Percentiles rank a stretch among this genome's conserved stretches.
Evolutionary conservation across 2,797 vertebrate genomes (phyloP).

Genomic region (Peromyscus attwateri): DNA sequence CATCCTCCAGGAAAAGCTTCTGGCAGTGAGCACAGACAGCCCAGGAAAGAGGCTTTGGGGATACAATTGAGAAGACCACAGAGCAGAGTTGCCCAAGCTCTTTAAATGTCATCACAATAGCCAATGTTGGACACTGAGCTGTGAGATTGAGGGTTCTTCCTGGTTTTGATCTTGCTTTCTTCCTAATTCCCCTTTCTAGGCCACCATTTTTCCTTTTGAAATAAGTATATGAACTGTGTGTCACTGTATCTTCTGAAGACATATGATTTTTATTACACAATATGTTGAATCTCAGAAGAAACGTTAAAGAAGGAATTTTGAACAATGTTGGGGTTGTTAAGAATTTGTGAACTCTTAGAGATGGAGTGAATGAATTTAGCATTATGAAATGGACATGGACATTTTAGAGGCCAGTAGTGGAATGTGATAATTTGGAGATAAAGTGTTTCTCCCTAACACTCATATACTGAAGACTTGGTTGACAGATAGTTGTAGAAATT

Average conservation of each 20-base stretch:
- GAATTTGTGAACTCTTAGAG: neutral
- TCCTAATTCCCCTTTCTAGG: neutral
- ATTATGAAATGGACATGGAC: neutral
- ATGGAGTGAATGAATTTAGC: neutral
- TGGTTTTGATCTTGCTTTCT: neutral
- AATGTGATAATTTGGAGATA: neutral
- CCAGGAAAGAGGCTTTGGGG: too few species aligned
- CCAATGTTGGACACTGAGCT: neutral
- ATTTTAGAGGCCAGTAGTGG: too few species aligned
- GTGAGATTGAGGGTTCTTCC: neutral
- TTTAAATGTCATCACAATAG: neutral
- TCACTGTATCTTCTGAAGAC: too few species aligned
- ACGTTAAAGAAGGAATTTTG: neutral
- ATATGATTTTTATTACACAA: neutral
- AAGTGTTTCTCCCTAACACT: neutral
- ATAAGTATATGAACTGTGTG: neutral
- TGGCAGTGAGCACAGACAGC: neutral
- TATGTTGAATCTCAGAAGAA: neutral
- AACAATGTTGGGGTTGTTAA: neutral
- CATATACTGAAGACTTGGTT: neutral
- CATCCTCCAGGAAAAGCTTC: neutral
- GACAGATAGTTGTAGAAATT: neutral
- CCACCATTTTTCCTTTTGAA: neutral
- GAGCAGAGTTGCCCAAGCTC: neutral
- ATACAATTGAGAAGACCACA: too few species aligned